Evolutionary conservation across 2,888 invertebrate genomes (phyloP).

Genomic region (Neoaliturus tenellus): DNA sequence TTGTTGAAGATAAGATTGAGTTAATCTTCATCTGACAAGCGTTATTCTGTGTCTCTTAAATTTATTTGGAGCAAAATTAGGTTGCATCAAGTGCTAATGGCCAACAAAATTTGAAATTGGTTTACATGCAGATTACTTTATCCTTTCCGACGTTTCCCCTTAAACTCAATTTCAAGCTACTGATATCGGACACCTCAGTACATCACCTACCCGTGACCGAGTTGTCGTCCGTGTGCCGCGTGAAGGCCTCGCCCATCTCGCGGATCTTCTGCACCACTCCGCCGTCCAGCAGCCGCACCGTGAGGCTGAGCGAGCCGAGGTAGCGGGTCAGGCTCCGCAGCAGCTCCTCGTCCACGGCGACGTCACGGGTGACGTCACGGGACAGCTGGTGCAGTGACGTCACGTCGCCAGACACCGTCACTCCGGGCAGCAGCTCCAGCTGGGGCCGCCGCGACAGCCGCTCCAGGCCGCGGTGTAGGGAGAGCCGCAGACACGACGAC

Average conservation of each 20-base stretch:
- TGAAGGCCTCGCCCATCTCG: slow-evolving; percentile 57
- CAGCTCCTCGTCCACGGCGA: slow-evolving; percentile 52
- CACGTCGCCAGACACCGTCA: slow-evolving; percentile 74
- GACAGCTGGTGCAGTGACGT: slow-evolving; percentile 40
- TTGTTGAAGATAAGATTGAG: too few species aligned
- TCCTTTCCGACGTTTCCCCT: too few species aligned
- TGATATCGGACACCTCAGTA: too few species aligned
- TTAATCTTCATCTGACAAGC: too few species aligned
- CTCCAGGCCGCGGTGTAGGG: slow-evolving; percentile 76
- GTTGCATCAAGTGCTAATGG: too few species aligned
- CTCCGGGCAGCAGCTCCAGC: slow-evolving; percentile 77
- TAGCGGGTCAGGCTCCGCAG: slow-evolving; percentile 56
- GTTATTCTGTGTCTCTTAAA: too few species aligned
- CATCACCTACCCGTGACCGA: slow-evolving; percentile 46
- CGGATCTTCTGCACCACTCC: slow-evolving; percentile 58
- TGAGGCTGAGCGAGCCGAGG: slow-evolving; percentile 61
- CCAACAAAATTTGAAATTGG: too few species aligned
- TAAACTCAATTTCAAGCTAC: too few species aligned
- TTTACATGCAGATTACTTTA: too few species aligned
- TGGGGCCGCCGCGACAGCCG: slow-evolving; percentile 76
- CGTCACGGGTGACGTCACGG: slow-evolving; percentile 72
- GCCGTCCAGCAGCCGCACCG: slow-evolving; percentile 62
- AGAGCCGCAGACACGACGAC: slow-evolving; percentile 75
- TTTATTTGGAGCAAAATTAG: too few species aligned
- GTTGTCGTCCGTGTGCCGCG: slow-evolving; percentile 34